Evolutionary conservation across 1,140 invertebrate species (phyloP).

Genomic region (Halesus radiatus): DNA sequence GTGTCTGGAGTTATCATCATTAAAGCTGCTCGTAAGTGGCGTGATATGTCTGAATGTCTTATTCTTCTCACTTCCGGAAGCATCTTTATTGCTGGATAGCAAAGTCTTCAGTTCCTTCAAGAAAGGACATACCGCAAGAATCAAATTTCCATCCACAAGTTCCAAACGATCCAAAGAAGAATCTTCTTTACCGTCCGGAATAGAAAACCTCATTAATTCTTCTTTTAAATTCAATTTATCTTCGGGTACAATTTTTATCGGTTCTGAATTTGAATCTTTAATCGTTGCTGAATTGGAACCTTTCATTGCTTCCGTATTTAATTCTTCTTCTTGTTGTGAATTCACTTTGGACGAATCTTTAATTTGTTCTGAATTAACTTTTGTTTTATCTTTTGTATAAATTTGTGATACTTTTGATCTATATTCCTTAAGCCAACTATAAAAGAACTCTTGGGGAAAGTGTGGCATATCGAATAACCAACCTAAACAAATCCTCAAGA

Average conservation of each 20-base stretch:
- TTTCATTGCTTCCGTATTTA: neutral
- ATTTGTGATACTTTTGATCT: neutral
- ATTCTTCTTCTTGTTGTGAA: neutral
- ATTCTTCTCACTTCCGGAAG: conserved; percentile 58
- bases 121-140: conserved; percentile 65
- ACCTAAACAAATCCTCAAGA: conserved; percentile 75
- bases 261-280: neutral
- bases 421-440: conserved; percentile 48
- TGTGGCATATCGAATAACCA: conserved; percentile 83
- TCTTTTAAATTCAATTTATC: too few relatives aligned
- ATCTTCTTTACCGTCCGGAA: neutral
- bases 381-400: neutral
- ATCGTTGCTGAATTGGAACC: neutral
- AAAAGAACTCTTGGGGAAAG: conserved; percentile 71
- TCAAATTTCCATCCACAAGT: conserved; percentile 62
- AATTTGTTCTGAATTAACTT: neutral
- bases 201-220: neutral
- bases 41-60: conserved; percentile 66
- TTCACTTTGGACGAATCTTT: neutral
- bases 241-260: too few relatives aligned
- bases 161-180: conserved; percentile 59
- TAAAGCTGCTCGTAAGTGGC: conserved; percentile 63
- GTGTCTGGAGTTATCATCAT: conserved; percentile 61
- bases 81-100: conserved; percentile 56
- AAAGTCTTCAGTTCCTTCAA: conserved; percentile 62